Evolutionary conservation across 1,140 invertebrate genomes (phyloP).

Genomic region (Hyles euphorbiae): DNA sequence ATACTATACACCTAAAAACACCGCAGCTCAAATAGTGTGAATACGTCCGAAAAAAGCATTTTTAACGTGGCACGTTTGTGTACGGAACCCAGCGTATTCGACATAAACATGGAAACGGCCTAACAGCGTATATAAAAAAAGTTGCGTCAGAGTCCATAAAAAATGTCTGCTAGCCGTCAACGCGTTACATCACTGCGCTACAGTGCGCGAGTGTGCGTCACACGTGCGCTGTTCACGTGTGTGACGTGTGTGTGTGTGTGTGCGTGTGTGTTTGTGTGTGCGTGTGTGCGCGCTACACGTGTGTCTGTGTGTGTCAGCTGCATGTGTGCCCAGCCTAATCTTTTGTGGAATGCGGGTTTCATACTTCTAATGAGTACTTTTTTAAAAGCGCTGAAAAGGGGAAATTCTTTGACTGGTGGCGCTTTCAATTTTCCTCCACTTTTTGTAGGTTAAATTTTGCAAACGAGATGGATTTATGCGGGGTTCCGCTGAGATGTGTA

Average conservation of each 20-base stretch:
- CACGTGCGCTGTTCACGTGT: slow-evolving; percentile 31
- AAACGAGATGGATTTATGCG: slow-evolving; percentile 16
- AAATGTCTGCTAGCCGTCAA: slow-evolving; percentile 71
- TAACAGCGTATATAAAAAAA: slow-evolving; percentile 61
- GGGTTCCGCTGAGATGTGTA: slow-evolving; percentile 1
- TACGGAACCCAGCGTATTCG: too few species aligned
- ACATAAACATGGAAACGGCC: slow-evolving; percentile 28
- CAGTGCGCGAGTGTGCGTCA: slow-evolving; percentile 9
- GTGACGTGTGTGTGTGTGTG: slow-evolving; percentile 21
- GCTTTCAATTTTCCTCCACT: slow-evolving; percentile 22
- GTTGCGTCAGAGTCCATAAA: slow-evolving; percentile 71
- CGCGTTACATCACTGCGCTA: slow-evolving; percentile 59
- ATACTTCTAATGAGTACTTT: slow-evolving; percentile 67
- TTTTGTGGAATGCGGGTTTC: slow-evolving; percentile 67
- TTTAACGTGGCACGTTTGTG: too few species aligned
- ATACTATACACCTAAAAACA: too few species aligned
- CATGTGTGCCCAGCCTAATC: slow-evolving; percentile 54
- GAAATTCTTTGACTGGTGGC: slow-evolving; percentile 42
- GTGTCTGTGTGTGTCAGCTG: slow-evolving; percentile 4
- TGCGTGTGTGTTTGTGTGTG: neutral
- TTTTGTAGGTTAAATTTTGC: slow-evolving; percentile 20
- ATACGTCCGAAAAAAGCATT: too few species aligned
- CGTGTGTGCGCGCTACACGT: slow-evolving; percentile 4
- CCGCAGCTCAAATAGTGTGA: too few species aligned
- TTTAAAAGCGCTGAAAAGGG: slow-evolving; percentile 63